Percentiles rank a stretch among this genome's conserved stretches.
Evolutionary conservation across 1,140 invertebrate species (phyloP).

Genomic region (Idris sp.): DNA sequence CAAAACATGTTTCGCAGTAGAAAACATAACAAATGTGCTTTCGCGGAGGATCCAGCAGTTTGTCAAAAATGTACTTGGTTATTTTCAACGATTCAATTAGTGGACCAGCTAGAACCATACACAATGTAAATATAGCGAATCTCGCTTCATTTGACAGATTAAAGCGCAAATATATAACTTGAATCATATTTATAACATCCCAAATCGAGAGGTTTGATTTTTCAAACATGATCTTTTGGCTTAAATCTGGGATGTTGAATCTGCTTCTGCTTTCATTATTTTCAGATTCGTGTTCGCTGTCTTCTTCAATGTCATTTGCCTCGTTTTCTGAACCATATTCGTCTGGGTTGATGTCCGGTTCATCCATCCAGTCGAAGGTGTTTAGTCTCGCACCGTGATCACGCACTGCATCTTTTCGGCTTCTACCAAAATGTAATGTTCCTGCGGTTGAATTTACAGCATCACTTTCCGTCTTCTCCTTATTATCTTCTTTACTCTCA

Average conservation of each 20-base stretch:
- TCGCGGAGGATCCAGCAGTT: background rate
- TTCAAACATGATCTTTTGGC: background rate
- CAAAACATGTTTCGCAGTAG: background rate
- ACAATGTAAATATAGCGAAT: background rate
- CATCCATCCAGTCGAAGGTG: too few species aligned
- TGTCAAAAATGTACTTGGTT: background rate
- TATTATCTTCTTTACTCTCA: too few species aligned
- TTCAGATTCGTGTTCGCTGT: background rate
- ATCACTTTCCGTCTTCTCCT: too few species aligned
- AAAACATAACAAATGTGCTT: slow-evolving; percentile 2
- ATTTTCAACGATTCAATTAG: background rate
- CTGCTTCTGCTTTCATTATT: too few species aligned
- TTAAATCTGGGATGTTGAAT: background rate
- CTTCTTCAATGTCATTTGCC: too few species aligned
- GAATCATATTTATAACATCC: background rate
- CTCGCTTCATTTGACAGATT: background rate
- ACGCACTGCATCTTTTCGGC: too few species aligned
- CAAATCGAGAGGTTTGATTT: background rate
- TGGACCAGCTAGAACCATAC: background rate
- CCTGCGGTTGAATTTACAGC: too few species aligned
- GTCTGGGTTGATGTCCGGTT: too few species aligned
- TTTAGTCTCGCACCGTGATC: too few species aligned
- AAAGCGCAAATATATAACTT: background rate
- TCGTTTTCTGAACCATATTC: too few species aligned
- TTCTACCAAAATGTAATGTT: too few species aligned